These are phyloP conservation scores for Ophioninae sp. DNA, from an alignment of 2,888 invertebrate genomes.

Conservation along the genomic window DNA sequence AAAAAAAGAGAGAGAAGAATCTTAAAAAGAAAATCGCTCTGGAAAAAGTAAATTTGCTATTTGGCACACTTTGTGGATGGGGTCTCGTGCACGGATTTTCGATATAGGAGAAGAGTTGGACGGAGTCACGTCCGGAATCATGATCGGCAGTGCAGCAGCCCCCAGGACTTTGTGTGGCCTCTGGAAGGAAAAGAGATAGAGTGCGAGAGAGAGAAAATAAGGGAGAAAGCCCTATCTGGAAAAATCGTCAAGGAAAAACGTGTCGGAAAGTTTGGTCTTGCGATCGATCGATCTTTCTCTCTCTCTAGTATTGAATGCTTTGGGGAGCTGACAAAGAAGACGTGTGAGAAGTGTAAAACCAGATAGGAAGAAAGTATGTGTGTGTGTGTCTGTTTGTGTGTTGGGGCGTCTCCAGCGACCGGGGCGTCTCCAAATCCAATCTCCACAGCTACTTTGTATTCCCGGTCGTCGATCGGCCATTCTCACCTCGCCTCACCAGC, in stretches of 20 bases:
- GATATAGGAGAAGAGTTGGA: conserved; percentile 49
- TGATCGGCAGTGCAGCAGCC: conserved; percentile 60
- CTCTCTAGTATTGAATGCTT: conserved; percentile 43
- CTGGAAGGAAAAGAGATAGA: background rate
- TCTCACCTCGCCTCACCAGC: conserved; percentile 63
- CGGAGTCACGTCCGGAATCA: conserved; percentile 61
- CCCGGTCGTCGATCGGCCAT: conserved; percentile 64
- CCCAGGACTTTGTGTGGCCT: conserved; percentile 11
- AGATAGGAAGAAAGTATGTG: conserved; percentile 6
- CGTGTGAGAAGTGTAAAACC: conserved; percentile 50
- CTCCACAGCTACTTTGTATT: conserved; percentile 67
- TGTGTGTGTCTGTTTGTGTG: conserved; percentile 17
- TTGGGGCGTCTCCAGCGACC: conserved; percentile 29
- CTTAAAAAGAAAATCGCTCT: conserved; percentile 47
- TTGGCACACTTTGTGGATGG: conserved; percentile 62
- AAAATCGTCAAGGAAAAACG: conserved; percentile 64
- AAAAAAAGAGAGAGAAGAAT: conserved; percentile 20
- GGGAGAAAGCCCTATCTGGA: conserved; percentile 35
- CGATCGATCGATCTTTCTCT: conserved; percentile 49
- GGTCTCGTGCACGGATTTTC: conserved; percentile 52
- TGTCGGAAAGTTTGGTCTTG: conserved; percentile 59
- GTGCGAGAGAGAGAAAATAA: conserved; percentile 7
- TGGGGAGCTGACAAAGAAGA: conserved; percentile 53
- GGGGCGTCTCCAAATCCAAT: conserved; percentile 66
- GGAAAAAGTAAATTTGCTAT: conserved; percentile 61